phyloP scores from a whole-genome alignment of 2,113 vertebrate species.

The Emydura subglobosa region DNA sequence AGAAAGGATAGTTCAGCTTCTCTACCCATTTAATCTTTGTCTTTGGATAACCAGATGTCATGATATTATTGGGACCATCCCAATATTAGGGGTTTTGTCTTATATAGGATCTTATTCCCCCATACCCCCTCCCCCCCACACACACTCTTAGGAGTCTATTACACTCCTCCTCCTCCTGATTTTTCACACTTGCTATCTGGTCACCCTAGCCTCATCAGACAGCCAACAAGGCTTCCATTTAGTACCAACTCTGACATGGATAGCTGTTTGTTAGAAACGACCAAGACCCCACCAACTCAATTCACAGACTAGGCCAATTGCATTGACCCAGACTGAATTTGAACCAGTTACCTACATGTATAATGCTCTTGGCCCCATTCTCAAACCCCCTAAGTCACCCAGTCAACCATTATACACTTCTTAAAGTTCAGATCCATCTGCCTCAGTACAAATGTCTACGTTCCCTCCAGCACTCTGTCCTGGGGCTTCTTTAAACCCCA shows the following conservation, averaged over 20 bases:
- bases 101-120: too few relatives aligned
- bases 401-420: not conserved
- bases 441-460: not conserved
- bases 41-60: too few relatives aligned
- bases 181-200: too few relatives aligned
- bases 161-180: too few relatives aligned
- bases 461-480: not conserved
- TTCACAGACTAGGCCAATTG: rapidly evolving
- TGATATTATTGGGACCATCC: too few relatives aligned
- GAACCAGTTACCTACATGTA: not conserved
- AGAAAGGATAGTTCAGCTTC: too few relatives aligned
- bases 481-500: not conserved
- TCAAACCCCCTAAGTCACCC: not conserved
- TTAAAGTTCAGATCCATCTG: not conserved
- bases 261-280: not conserved
- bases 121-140: too few relatives aligned
- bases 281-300: not conserved
- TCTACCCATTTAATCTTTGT: too few relatives aligned
- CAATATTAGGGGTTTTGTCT: too few relatives aligned
- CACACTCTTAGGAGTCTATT: too few relatives aligned
- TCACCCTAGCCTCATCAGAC: not conserved
- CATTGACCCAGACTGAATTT: not conserved
- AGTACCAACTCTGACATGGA: not conserved
- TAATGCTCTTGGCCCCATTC: not conserved
- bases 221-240: not conserved